Conservation (phyloP, 1,140 invertebrate genomes). For the Trachymyrmex cornetzi region DNA sequence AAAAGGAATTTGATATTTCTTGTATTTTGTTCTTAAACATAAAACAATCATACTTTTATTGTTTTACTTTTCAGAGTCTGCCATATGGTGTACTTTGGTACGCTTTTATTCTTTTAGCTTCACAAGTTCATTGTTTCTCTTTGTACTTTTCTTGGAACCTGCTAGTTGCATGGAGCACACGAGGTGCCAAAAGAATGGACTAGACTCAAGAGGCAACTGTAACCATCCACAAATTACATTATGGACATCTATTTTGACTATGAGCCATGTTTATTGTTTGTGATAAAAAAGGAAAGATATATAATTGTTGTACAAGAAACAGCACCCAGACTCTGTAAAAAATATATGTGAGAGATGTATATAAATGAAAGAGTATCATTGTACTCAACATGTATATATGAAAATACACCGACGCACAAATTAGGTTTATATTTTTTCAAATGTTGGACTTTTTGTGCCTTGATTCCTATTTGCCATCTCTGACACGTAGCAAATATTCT, state of each 20-base stretch:
- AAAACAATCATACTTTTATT: neutral
- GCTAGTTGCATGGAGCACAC: slow-evolving; percentile 94
- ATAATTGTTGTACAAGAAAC: slow-evolving; percentile 17
- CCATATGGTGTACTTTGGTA: slow-evolving; percentile 98
- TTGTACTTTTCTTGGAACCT: slow-evolving; percentile 96
- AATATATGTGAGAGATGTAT: slow-evolving; percentile 27
- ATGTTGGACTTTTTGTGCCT: neutral
- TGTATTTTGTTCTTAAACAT: neutral
- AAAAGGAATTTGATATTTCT: neutral
- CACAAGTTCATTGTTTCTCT: slow-evolving; percentile 97
- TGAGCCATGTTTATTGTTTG: slow-evolving; percentile 22
- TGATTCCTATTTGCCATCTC: neutral
- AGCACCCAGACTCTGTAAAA: slow-evolving; percentile 21
- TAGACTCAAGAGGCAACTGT: slow-evolving; percentile 72
- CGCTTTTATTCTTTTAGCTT: slow-evolving; percentile 94
- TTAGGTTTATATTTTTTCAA: slow-evolving; percentile 47
- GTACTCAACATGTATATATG: slow-evolving; percentile 27
- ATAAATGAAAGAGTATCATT: slow-evolving; percentile 29
- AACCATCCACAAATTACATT: neutral
- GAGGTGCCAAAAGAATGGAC: slow-evolving; percentile 88
- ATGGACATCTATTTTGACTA: slow-evolving; percentile 18
- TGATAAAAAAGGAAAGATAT: slow-evolving; percentile 17
- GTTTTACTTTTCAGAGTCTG: slow-evolving; percentile 89
- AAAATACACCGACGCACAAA: slow-evolving; percentile 11
- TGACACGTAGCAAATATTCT: neutral